phyloP scores from a whole-genome alignment of 1,140 invertebrate species.

The Acromyrmex charruanus region DNA sequence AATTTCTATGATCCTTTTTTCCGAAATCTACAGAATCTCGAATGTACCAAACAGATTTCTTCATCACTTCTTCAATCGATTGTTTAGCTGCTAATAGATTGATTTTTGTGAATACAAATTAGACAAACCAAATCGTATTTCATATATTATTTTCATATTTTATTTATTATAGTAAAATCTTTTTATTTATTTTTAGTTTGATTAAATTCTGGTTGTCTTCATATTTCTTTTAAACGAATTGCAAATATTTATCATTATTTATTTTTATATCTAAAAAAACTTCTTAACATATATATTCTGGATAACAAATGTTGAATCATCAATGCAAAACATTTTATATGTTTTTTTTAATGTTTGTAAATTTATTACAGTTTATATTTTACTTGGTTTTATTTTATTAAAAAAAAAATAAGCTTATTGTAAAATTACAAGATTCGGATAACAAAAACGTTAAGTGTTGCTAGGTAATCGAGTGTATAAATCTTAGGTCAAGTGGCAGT shows the following conservation, averaged over 20 bases:
- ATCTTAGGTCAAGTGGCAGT: conserved; percentile 68
- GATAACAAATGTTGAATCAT: not conserved
- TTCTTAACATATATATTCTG: not conserved
- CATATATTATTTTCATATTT: not conserved
- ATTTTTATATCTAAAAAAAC: not conserved
- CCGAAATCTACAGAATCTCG: not conserved
- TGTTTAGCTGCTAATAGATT: not conserved
- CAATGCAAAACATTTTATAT: not conserved
- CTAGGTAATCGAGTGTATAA: conserved; percentile 70
- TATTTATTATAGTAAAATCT: not conserved
- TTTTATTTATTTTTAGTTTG: not conserved
- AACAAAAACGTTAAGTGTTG: conserved; percentile 30
- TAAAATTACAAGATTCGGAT: conserved; percentile 4
- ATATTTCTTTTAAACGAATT: not conserved
- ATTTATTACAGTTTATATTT: conserved; percentile 12
- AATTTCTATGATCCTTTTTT: not conserved
- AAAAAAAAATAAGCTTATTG: not conserved
- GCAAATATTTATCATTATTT: not conserved
- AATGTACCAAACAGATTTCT: not conserved
- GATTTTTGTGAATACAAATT: not conserved
- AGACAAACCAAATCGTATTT: not conserved
- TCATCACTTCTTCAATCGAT: not conserved
- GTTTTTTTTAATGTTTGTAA: not conserved
- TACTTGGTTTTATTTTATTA: conserved; percentile 6
- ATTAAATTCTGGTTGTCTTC: too few species aligned